Percentiles rank a stretch among this genome's conserved stretches.
phyloP scores from a whole-genome alignment of 2,113 vertebrate species.

The Bambusicola thoracicus region DNA sequence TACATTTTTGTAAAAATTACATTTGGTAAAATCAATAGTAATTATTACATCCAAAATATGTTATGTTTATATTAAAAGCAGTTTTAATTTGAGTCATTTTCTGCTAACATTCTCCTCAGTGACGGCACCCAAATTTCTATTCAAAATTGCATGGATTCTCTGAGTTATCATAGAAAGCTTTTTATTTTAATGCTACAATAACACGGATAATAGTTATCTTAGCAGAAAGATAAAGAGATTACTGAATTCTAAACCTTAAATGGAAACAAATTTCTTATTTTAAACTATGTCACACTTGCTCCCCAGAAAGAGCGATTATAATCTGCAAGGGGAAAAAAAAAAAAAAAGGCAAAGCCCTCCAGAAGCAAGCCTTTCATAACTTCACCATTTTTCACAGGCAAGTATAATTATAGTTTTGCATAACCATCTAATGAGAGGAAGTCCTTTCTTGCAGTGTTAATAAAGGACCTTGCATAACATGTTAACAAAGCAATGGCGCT shows the following conservation, averaged over 20 bases:
- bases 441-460: slow-evolving; percentile 85
- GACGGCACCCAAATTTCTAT: slow-evolving; percentile 11
- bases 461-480: slow-evolving; percentile 81
- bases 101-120: not conserved
- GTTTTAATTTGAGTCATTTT: slow-evolving; percentile 7
- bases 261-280: slow-evolving; percentile 65
- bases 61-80: not conserved
- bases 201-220: not conserved
- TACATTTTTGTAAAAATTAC: not conserved
- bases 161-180: not conserved
- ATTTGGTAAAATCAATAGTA: not conserved
- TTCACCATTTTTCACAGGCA: slow-evolving; percentile 72
- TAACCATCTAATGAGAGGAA: slow-evolving; percentile 81
- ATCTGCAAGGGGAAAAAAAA: not conserved
- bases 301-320: slow-evolving; percentile 52
- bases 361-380: slow-evolving; percentile 72
- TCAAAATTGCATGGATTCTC: not conserved
- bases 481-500: slow-evolving; percentile 82
- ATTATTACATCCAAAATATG: not conserved
- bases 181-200: slow-evolving; percentile 33
- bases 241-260: slow-evolving; percentile 36
- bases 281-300: slow-evolving; percentile 31
- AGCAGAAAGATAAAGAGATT: slow-evolving; percentile 52
- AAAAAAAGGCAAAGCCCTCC: slow-evolving; percentile 30
- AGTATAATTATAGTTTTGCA: slow-evolving; percentile 85